Percentiles rank a stretch among this genome's conserved stretches.
Conservation (phyloP, 2,888 invertebrate genomes). For the Margaritifera margaritifera region DNA sequence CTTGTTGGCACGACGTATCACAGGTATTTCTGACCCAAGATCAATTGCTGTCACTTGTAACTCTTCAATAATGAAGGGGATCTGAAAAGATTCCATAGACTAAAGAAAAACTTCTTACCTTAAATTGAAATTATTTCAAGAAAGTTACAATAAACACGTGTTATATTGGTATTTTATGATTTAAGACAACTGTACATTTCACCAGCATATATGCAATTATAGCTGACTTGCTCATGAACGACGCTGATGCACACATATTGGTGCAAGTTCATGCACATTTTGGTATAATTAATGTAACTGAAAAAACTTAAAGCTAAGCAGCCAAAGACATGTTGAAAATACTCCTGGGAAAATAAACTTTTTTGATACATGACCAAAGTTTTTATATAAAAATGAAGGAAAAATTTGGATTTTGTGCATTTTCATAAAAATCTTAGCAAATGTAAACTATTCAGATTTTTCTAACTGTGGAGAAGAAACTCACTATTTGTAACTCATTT, state of each 20-base stretch:
- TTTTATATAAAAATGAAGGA: too few species aligned
- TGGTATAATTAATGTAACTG: too few species aligned
- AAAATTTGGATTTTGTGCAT: background rate
- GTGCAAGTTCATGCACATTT: too few species aligned
- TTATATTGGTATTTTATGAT: background rate
- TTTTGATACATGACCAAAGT: too few species aligned
- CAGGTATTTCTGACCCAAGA: slow-evolving; percentile 76
- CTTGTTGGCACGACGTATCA: slow-evolving; percentile 65
- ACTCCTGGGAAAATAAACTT: too few species aligned
- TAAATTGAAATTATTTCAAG: background rate
- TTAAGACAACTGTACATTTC: background rate
- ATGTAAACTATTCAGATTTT: background rate
- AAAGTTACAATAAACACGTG: background rate
- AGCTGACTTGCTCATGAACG: background rate
- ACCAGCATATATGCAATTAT: background rate
- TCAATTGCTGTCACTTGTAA: slow-evolving; percentile 84
- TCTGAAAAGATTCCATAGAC: slow-evolving; percentile 49
- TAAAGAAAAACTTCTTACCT: background rate
- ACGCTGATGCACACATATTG: background rate
- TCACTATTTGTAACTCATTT: too few species aligned
- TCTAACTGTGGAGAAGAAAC: background rate
- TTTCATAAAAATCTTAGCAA: background rate
- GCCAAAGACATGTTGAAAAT: too few species aligned
- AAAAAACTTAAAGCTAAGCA: too few species aligned
- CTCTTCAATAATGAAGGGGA: slow-evolving; percentile 91